phyloP scores from a whole-genome alignment of 2,797 vertebrate species.

The Babyrousa celebensis region DNA sequence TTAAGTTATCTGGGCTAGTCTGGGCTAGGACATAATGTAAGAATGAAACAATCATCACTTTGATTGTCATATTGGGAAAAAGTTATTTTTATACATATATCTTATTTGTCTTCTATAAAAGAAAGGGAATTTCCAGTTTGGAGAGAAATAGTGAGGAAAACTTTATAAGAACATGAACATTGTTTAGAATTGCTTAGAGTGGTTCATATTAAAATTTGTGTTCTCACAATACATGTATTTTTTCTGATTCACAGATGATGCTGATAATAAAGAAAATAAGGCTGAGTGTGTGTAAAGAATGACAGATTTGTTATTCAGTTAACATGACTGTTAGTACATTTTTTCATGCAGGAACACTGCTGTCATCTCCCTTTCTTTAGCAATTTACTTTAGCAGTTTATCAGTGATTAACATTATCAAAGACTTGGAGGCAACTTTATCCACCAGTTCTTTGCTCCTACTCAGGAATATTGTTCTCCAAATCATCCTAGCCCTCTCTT shows the following conservation, averaged over 20 bases:
- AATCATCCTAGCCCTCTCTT: not conserved
- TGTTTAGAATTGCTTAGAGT: not conserved
- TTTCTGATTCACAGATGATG: not conserved
- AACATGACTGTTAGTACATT: not conserved
- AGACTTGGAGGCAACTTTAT: not conserved
- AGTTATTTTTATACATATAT: not conserved
- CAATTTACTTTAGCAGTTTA: not conserved
- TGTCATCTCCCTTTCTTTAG: not conserved
- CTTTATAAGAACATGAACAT: not conserved
- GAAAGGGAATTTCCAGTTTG: not conserved
- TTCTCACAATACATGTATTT: not conserved
- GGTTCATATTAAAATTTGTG: not conserved
- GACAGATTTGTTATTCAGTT: not conserved
- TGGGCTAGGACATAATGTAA: not conserved
- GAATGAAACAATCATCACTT: constrained; percentile 5
- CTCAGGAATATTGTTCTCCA: not conserved
- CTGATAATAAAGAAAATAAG: not conserved
- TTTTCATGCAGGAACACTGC: not conserved
- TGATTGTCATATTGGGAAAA: not conserved
- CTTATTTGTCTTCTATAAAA: not conserved
- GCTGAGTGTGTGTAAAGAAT: not conserved
- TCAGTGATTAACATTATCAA: not conserved
- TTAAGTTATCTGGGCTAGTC: not conserved
- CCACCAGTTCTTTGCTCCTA: not conserved
- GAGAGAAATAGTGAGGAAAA: not conserved